phyloP scores from a whole-genome alignment of 2,888 invertebrate genomes.

The Drosophila emarginata region DNA sequence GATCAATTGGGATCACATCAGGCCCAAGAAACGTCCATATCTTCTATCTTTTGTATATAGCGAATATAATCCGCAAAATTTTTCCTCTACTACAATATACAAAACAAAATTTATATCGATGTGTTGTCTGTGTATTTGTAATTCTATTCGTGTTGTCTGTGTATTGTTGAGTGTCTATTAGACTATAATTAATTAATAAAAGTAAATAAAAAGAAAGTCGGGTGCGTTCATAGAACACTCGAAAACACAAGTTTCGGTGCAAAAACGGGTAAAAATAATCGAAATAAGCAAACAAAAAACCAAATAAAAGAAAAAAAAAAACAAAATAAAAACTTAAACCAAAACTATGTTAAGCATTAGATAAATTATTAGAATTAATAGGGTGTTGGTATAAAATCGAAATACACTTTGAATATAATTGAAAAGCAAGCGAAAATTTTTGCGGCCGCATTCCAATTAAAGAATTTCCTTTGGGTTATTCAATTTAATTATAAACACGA shows the following conservation, averaged over 20 bases:
- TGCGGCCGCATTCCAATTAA: constrained; percentile 23
- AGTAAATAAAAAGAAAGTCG: constrained; percentile 17
- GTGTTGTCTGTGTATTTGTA: constrained; percentile 20
- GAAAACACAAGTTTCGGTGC: constrained; percentile 79
- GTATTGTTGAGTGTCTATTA: constrained; percentile 32
- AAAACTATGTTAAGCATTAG: constrained; percentile 60
- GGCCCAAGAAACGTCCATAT: constrained; percentile 25
- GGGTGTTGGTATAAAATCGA: constrained; percentile 37
- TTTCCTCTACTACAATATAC: constrained; percentile 6
- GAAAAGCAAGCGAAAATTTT: constrained; percentile 1
- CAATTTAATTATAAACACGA: constrained; percentile 56
- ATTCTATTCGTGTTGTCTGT: constrained; percentile 30
- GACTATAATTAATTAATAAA: constrained; percentile 39
- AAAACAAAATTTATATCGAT: constrained; percentile 17
- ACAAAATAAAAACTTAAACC: constrained; percentile 9
- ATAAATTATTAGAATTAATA: constrained; percentile 66
- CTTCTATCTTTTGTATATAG: constrained; percentile 41
- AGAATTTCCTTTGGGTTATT: constrained; percentile 43
- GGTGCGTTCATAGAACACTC: constrained; percentile 31
- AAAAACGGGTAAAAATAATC: constrained; percentile 73
- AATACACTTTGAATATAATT: not conserved
- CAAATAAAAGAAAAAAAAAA: not conserved
- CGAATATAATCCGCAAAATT: constrained; percentile 21
- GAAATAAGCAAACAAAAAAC: constrained; percentile 43
- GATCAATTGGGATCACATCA: constrained; percentile 44